Percentiles rank a stretch among this genome's conserved stretches.
phyloP scores from a whole-genome alignment of 2,888 invertebrate species.

The Cerceris ruficornis region DNA sequence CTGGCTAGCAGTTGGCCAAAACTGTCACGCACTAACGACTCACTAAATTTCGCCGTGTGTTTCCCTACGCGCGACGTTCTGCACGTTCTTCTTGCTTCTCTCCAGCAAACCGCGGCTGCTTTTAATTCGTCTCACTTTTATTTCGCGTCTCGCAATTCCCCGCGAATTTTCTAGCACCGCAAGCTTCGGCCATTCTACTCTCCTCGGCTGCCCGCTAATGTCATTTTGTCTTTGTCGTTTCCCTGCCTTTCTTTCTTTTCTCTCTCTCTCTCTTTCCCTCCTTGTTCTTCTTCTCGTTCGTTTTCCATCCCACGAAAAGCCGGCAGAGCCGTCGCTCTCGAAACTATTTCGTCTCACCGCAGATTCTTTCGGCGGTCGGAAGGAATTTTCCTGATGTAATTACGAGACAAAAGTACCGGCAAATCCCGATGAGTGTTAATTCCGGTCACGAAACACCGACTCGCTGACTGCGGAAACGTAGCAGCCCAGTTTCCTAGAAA shows the following conservation, averaged over 20 bases:
- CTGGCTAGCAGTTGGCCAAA: conserved; percentile 69
- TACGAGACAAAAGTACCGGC: conserved; percentile 38
- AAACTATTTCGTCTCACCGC: conserved; percentile 12
- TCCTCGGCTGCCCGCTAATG: conserved; percentile 13
- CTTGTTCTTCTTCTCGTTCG: not conserved
- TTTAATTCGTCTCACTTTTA: conserved; percentile 64
- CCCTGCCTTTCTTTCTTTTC: conserved; percentile 16
- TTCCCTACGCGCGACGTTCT: not conserved
- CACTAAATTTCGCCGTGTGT: conserved; percentile 71
- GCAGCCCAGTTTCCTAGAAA: no score
- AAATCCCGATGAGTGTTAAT: conserved; percentile 45
- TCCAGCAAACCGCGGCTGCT: conserved; percentile 16
- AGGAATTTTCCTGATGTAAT: conserved; percentile 31
- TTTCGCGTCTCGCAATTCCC: conserved; percentile 52
- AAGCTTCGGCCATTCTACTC: conserved; percentile 10
- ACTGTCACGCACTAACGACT: conserved; percentile 72
- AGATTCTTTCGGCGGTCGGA: conserved; percentile 16
- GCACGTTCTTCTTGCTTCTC: not conserved
- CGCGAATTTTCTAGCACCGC: conserved; percentile 46
- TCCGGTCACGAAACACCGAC: conserved; percentile 1
- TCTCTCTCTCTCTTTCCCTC: conserved; percentile 7
- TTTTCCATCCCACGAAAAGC: not conserved
- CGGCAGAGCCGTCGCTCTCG: not conserved
- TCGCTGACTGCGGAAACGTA: not conserved
- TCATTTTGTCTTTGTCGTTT: conserved; percentile 39